A percentile compares a stretch with the other conserved stretches of the same genome.
Evolutionary conservation across 2,888 invertebrate genomes (phyloP).

Genomic region (Caenorhabditis sp.): DNA sequence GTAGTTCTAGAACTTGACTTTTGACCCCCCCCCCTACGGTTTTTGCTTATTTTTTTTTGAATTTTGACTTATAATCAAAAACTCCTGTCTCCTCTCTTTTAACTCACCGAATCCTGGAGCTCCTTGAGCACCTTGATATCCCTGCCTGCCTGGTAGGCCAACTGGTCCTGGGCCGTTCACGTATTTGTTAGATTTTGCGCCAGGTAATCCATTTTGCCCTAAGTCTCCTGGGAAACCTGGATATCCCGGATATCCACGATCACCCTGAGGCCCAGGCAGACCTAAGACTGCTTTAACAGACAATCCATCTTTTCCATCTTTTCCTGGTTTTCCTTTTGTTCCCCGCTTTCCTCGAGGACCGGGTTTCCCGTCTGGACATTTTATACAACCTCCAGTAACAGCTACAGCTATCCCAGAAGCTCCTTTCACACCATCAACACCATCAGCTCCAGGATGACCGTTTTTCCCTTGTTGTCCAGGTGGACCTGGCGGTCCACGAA

Average conservation of each 20-base stretch:
- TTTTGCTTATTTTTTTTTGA: too few relatives aligned
- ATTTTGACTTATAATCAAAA: too few relatives aligned
- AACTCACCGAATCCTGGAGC: slow-evolving; percentile 50
- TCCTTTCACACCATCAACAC: slow-evolving; percentile 34
- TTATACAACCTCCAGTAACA: slow-evolving; percentile 25
- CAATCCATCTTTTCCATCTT: slow-evolving; percentile 33
- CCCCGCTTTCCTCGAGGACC: slow-evolving; percentile 33
- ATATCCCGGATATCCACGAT: slow-evolving; percentile 25
- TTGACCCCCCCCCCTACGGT: too few relatives aligned
- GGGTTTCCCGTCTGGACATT: slow-evolving; percentile 31
- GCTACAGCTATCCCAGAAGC: slow-evolving; percentile 35
- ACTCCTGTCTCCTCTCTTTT: too few relatives aligned
- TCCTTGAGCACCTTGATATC: slow-evolving; percentile 60
- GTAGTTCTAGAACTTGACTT: too few relatives aligned
- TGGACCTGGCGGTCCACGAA: slow-evolving; percentile 49
- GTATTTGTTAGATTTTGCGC: slow-evolving; percentile 29
- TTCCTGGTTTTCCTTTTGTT: slow-evolving; percentile 27
- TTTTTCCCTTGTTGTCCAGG: slow-evolving; percentile 25
- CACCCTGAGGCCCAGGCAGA: slow-evolving; percentile 22
- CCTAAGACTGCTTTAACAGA: slow-evolving; percentile 45
- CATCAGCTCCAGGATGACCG: slow-evolving; percentile 36
- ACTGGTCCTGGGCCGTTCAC: slow-evolving; percentile 38
- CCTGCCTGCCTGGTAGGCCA: slow-evolving; percentile 46
- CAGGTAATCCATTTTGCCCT: slow-evolving; percentile 41
- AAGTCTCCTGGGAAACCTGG: slow-evolving; percentile 50